Base-by-base conservation (phyloP, 2,888 invertebrate species). In the Aradus depressus region DNA sequence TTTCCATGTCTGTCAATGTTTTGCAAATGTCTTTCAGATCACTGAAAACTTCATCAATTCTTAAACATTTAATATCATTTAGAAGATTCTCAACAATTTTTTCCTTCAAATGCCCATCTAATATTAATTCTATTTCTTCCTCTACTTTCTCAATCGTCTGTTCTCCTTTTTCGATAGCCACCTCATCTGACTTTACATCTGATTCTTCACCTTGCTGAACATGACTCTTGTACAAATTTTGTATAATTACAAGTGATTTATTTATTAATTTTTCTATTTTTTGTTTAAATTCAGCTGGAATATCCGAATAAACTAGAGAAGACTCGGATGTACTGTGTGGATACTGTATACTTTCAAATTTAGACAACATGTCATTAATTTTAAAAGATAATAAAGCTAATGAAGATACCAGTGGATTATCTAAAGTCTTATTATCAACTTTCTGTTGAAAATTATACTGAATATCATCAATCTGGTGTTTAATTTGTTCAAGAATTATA, bases 51-150 rank as follows among this genome's bases (percentile, higher is more conserved):
- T 68, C 64, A 16, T 64, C 60, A 56, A 84, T 62, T 58, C 78
- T 75, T 18, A 89, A 65, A 49, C 70, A 63, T 39, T 71, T 69
- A 21, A 81, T 67, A 65, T 87, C 84, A 16, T 64, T 66, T 0
- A 71, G 67, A 6, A 90, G 64, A 60, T 77, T 76, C 2, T 77
- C 75, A 25, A 80, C 69, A 37, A 89, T 68, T 60, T 75, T 72
- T 50, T 74, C 72, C 60, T 79, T 84, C 41, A 89, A 70, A 67
- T 82, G 81, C 61, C 77, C 75, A 18, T 79, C 76, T 64, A 74
- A 70, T 10, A 76, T 62, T 34, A 73, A 39, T 35, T 58, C 53
- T 10, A 55, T 56, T 21, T 60, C 66, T 66, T 53, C 6, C 19
- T 63, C 61, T 22, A 57, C 44, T 6, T 59, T 54, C 41, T 55